Evolutionary conservation across 2,888 invertebrate species (phyloP).

Genomic region (Clostera curtula): DNA sequence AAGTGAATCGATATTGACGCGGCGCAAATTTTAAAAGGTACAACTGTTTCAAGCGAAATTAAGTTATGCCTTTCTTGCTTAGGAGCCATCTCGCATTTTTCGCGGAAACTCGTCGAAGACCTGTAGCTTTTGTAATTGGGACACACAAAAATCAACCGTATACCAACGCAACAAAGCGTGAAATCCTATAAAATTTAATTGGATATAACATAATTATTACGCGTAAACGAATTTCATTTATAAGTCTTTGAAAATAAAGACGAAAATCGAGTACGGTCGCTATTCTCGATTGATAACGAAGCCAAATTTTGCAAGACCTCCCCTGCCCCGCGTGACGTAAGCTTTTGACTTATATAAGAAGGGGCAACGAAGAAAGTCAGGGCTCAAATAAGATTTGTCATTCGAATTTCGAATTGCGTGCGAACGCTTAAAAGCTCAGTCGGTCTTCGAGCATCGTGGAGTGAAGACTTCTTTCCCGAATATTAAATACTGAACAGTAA

Average conservation of each 20-base stretch:
- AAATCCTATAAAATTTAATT: conserved; percentile 7
- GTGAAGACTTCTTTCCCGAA: conserved; percentile 23
- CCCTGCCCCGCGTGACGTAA: conserved; percentile 22
- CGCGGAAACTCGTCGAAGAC: conserved; percentile 59
- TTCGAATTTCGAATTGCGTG: conserved; percentile 25
- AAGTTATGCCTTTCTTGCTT: conserved; percentile 26
- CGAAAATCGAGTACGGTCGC: conserved; percentile 3
- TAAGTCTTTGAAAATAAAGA: neutral
- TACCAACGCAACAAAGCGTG: rapidly evolving
- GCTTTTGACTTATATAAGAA: conserved; percentile 33
- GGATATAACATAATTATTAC: conserved; percentile 10
- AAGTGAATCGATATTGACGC: too few relatives aligned
- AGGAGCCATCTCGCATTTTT: conserved; percentile 42
- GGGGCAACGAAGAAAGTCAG: conserved; percentile 25
- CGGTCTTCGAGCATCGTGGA: conserved; percentile 26
- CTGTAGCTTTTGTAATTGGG: conserved; percentile 50
- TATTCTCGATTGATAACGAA: conserved; percentile 35
- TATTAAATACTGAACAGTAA: conserved; percentile 10
- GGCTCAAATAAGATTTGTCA: conserved; percentile 40
- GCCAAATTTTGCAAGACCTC: conserved; percentile 30
- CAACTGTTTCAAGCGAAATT: too few relatives aligned
- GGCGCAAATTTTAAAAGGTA: too few relatives aligned
- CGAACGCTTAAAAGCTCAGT: conserved; percentile 26
- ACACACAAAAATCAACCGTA: conserved; percentile 18
- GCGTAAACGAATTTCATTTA: conserved; percentile 7